These are phyloP conservation scores for Lasiommata megera DNA, from an alignment of 2,888 invertebrate species.

Conservation along the genomic window DNA sequence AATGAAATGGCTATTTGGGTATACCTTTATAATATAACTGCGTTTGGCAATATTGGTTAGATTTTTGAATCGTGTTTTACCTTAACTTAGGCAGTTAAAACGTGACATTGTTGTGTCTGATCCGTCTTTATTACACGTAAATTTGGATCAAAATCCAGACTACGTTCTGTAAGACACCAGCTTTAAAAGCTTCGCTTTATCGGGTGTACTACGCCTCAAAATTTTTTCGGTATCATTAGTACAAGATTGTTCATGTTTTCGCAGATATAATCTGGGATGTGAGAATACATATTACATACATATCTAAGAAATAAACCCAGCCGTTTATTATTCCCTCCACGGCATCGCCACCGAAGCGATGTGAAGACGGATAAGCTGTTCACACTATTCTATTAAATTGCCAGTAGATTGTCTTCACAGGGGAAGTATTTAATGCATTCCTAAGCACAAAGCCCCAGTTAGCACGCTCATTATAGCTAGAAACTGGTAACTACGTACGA, in stretches of 20 bases:
- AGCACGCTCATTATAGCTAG: constrained; percentile 60
- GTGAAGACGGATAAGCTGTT: constrained; percentile 27
- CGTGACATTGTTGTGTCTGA: no score
- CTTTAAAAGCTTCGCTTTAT: no score
- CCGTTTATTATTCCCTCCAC: constrained; percentile 23
- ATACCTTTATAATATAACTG: no score
- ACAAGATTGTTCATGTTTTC: constrained; percentile 1
- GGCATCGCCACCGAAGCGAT: constrained; percentile 22
- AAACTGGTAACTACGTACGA: constrained; percentile 52
- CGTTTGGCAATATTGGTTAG: no score
- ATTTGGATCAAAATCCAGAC: no score
- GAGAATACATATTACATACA: constrained; percentile 4
- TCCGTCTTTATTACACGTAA: no score
- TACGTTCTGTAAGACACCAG: no score
- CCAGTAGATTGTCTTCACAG: constrained; percentile 31
- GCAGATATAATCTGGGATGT: constrained; percentile 7
- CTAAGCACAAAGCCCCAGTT: constrained; percentile 57
- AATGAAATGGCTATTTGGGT: no score
- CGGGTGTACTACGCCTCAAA: no score
- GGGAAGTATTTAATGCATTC: constrained; percentile 44
- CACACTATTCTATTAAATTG: constrained; percentile 31
- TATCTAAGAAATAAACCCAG: background rate
- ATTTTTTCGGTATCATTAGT: background rate
- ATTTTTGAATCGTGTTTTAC: no score
- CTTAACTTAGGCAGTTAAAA: no score